Evolutionary conservation across 2,113 vertebrate genomes (phyloP), one percentile per base, ranked within the genome.

Genomic region (Zingel zingel): DNA sequence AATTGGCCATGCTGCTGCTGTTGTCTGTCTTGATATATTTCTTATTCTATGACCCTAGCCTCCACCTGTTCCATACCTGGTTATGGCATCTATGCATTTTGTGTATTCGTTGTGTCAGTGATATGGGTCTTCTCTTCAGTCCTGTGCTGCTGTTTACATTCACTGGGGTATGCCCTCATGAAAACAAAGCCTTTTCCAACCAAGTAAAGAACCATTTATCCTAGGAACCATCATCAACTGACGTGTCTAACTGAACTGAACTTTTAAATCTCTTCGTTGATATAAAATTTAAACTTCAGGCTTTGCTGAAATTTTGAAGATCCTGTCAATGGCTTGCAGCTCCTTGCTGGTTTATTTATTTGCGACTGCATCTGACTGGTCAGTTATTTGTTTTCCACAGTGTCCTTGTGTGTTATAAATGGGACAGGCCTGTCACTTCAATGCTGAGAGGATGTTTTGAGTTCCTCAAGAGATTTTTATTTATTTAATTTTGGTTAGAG

Each of bases 401-500:
- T 91, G 91, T 94, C 91, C 92, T 91, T 91, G 88, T 77, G 74
- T 84, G 89, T 92, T 91, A 79, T 82, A 95, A 93, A 93, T 93
- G 88, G 92, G 86, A 91, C 91, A 86, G 81, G 77, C 71, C 91
- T 93, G 91, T 94, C 94, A 94, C 88, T 94, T 93, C 90, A 91
- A 45, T 89, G 74, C 81, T 80, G 81, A 89, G 83, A 86, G 81
- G 85, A 92, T 90, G 88, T 92, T 90, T 85, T 85, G 89, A 93
- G 85, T 92, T 95, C 82, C 90, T 86, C 90, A 71, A 93, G 84
- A 90, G 79, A 89, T 88, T 84, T 93, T 93, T 94, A 91, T 94
- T 91, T 92, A 93, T 93, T 89, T 90, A 45, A 89, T 90, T 92
- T 82, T 68, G 57, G 72, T 84, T 87, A 16, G 89, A 81, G 77